Conservation (phyloP, 2,797 vertebrate genomes). For the Erethizon dorsatum region DNA sequence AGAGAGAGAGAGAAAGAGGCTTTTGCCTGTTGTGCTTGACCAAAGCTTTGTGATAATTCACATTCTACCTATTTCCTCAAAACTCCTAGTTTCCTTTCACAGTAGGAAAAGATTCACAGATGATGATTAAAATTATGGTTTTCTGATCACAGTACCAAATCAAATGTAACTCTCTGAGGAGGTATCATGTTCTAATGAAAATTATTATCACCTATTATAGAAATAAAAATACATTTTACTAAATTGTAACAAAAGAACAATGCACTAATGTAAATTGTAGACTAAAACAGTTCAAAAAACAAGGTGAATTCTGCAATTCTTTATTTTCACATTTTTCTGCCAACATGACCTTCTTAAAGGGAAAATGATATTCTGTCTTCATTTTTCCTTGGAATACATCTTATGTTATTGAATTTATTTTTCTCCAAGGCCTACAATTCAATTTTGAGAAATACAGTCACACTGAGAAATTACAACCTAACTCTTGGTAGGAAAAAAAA, state of each 20-base stretch:
- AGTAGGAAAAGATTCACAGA: slow-evolving; percentile 27
- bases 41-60: slow-evolving; percentile 44
- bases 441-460: slow-evolving; percentile 51
- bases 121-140: slow-evolving; percentile 39
- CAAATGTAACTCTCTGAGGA: slow-evolving; percentile 42
- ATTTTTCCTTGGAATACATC: background rate
- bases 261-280: slow-evolving; percentile 22
- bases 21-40: background rate
- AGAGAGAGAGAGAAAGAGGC: background rate
- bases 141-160: slow-evolving; percentile 31
- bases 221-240: slow-evolving; percentile 41
- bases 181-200: slow-evolving; percentile 42
- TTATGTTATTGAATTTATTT: slow-evolving; percentile 58
- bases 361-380: slow-evolving; percentile 43
- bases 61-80: background rate
- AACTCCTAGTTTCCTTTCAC: background rate
- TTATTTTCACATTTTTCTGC: slow-evolving; percentile 43
- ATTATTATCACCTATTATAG: slow-evolving; percentile 27
- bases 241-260: slow-evolving; percentile 25
- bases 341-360: background rate
- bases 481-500: slow-evolving; percentile 48
- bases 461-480: slow-evolving; percentile 43
- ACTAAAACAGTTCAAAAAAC: background rate
- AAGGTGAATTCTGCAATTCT: slow-evolving; percentile 9
- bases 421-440: slow-evolving; percentile 25